Base-by-base conservation (phyloP, 2,888 invertebrate genomes). In the Norana najaformis region DNA sequence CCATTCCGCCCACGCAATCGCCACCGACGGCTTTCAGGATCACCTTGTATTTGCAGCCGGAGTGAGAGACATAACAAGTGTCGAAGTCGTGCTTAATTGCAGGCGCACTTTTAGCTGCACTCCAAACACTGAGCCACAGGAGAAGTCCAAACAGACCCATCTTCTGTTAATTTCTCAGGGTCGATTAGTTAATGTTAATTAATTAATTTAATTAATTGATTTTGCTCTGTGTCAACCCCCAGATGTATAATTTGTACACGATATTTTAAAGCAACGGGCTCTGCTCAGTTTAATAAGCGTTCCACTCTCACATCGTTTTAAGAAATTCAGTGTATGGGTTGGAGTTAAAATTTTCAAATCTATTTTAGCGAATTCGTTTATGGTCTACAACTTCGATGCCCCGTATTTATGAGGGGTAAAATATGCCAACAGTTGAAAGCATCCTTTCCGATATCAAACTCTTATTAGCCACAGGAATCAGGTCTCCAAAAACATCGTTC, bases 41-140 rank as follows among this genome's bases (percentile, higher is more conserved):
- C 35, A 89, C 83, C n/a, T 39, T n/a, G 41, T 89, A 89, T 39
- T 89, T 89, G 83, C 89, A 89, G 4, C 83, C 89, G 34, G 89
- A 69, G 38, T 89, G 89, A 0, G 82, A n/a, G n/a, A 89, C n/a
- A 83, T 89, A 83, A 36, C 89, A 89, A 34, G 38, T 34, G 88
- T 34, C 35, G 3, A 20, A 18, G 88, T 85, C 85, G 37, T 2
- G 4, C 37, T 37, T 37, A 1, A 37, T 20, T 35, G 85, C 85
- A 36, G 69, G n/a, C n/a, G n/a, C 69, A 69, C 69, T 69, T 13
- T 11, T 30, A 0, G 69, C n/a, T n/a, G n/a, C 69, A 69, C n/a
- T 69, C 69, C 30, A 69, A n/a, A 69, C 69, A n/a, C 69, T 69
- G 11, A 69, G 69, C 30, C 30, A 69, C 1, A 69, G 69, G n/a